phyloP scores from a whole-genome alignment of 2,113 vertebrate species.

The Odocoileus virginianus region DNA sequence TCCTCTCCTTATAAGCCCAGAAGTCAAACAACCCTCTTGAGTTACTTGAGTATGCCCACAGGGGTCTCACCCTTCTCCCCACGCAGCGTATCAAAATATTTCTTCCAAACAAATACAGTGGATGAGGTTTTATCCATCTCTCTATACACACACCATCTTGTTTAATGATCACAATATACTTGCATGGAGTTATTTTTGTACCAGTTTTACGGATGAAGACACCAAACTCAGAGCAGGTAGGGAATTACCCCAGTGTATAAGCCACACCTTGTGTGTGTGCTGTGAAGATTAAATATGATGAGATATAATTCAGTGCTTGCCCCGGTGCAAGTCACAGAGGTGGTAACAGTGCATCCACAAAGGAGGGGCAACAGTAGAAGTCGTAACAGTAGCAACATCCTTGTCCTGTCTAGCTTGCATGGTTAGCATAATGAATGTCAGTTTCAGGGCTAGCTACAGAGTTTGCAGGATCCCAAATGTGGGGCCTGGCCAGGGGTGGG shows the following conservation, averaged over 20 bases:
- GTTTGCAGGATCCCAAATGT: background rate
- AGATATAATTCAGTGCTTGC: background rate
- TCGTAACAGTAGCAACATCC: too few species aligned
- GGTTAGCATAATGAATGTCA: background rate
- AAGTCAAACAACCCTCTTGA: background rate
- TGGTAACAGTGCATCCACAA: background rate
- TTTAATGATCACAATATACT: background rate
- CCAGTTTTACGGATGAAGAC: background rate
- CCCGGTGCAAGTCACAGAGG: background rate
- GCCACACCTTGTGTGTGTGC: background rate
- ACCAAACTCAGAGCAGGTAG: background rate
- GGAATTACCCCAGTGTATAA: background rate
- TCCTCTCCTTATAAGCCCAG: background rate
- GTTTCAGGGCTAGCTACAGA: background rate
- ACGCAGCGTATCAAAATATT: background rate
- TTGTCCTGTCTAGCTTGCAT: background rate
- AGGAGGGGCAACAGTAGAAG: background rate
- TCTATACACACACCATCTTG: background rate
- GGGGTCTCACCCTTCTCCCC: background rate
- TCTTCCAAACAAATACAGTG: constrained; percentile 5
- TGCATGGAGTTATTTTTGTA: background rate
- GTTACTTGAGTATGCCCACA: background rate
- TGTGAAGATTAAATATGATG: background rate
- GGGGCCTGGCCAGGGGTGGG: background rate
- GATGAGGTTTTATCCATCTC: background rate